Conservation (phyloP, 2,888 invertebrate genomes). For the Leptinotarsa tumamoca region DNA sequence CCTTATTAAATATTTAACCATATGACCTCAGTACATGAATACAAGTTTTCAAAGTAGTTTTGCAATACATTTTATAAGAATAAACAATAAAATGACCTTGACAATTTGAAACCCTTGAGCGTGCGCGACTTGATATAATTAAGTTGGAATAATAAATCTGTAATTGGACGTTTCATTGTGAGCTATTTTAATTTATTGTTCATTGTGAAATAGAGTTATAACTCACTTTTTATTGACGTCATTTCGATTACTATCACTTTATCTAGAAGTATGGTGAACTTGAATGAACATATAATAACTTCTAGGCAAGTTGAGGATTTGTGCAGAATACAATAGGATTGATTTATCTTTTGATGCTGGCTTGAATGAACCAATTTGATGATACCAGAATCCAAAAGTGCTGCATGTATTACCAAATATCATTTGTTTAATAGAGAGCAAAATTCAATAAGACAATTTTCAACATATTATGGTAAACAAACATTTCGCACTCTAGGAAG, state of each 20-base stretch:
- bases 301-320: background rate
- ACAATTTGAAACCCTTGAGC: slow-evolving; percentile 31
- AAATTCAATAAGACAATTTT: too few relatives aligned
- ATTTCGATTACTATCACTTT: slow-evolving; percentile 16
- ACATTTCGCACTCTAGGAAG: too few relatives aligned
- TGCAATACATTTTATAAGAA: slow-evolving; percentile 19
- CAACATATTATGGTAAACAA: too few relatives aligned
- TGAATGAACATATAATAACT: too few relatives aligned
- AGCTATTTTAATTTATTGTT: slow-evolving; percentile 19
- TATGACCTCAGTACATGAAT: too few relatives aligned
- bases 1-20: too few relatives aligned
- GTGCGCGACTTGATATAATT: slow-evolving; percentile 40
- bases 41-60: background rate
- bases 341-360: too few relatives aligned
- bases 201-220: background rate
- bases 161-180: slow-evolving; percentile 27
- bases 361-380: too few relatives aligned
- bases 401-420: too few relatives aligned
- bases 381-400: too few relatives aligned
- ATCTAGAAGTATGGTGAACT: too few relatives aligned
- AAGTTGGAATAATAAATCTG: slow-evolving; percentile 31
- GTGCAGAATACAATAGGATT: background rate
- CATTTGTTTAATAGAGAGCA: too few relatives aligned
- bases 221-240: background rate
- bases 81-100: slow-evolving; percentile 37